A percentile compares a stretch with the other conserved stretches of the same genome.
phyloP scores from a whole-genome alignment of 1,140 invertebrate species.

The Lysiphlebus fabarum region DNA sequence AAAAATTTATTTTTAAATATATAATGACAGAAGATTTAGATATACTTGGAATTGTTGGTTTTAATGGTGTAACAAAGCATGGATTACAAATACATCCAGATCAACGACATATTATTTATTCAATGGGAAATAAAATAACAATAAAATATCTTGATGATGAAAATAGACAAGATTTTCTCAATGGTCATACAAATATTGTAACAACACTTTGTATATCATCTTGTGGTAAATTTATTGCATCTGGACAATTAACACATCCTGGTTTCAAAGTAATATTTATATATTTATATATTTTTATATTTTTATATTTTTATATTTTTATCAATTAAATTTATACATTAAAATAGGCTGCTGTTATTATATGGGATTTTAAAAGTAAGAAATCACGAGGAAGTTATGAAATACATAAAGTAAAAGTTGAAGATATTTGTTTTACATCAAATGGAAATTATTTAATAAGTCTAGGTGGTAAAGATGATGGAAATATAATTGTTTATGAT shows the following conservation, averaged over 20 bases:
- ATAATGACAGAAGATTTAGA: conserved; percentile 53
- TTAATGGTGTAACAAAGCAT: conserved; percentile 68
- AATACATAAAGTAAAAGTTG: conserved; percentile 81
- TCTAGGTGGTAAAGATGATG: conserved; percentile 85
- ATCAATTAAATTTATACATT: conserved; percentile 10
- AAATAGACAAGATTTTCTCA: conserved; percentile 69
- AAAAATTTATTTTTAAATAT: no score
- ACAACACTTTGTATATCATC: conserved; percentile 77
- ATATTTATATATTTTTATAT: conserved; percentile 8
- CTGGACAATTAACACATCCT: conserved; percentile 85
- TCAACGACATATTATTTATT: conserved; percentile 73
- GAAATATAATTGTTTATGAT: conserved; percentile 75
- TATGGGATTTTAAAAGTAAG: conserved; percentile 78
- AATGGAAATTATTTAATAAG: conserved; percentile 79
- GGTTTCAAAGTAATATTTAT: conserved; percentile 71
- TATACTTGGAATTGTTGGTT: conserved; percentile 67
- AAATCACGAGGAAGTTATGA: conserved; percentile 66
- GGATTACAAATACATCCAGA: conserved; percentile 77
- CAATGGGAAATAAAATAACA: conserved; percentile 80
- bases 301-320: conserved; percentile 10
- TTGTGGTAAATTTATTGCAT: conserved; percentile 76
- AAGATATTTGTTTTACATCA: conserved; percentile 76
- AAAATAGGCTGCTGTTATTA: conserved; percentile 70
- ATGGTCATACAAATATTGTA: conserved; percentile 80
- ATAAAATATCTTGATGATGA: conserved; percentile 72